Evolutionary conservation across 2,113 vertebrate species (phyloP).

Genomic region (Salvator merianae): DNA sequence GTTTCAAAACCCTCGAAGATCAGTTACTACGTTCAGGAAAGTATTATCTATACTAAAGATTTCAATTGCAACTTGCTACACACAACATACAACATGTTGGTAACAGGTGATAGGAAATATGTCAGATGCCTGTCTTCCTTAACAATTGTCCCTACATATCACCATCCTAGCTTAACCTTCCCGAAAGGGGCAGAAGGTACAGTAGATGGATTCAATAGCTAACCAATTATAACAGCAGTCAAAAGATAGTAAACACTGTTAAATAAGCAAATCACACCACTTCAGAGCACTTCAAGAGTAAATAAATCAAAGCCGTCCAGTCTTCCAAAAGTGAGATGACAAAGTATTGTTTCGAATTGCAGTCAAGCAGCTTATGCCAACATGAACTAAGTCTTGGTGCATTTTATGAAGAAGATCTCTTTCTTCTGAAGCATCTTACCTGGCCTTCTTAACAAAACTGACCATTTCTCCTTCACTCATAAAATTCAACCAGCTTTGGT

Average conservation of each 20-base stretch:
- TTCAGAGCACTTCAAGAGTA: not conserved
- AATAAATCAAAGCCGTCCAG: not conserved
- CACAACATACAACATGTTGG: not conserved
- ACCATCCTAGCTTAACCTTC: not conserved
- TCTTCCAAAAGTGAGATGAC: not conserved
- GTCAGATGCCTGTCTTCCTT: not conserved
- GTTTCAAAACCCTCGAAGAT: not conserved
- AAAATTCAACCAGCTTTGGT: not conserved
- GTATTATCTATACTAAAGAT: too few species aligned
- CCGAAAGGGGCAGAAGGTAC: not conserved
- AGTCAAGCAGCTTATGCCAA: too few species aligned
- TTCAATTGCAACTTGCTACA: too few species aligned
- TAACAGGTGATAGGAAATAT: not conserved
- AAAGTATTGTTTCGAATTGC: not conserved
- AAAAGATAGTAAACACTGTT: not conserved
- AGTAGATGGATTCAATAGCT: not conserved
- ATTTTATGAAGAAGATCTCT: too few species aligned
- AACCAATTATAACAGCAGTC: not conserved
- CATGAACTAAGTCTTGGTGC: too few species aligned
- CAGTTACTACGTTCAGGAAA: not conserved
- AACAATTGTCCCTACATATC: not conserved
- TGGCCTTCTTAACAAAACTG: not conserved
- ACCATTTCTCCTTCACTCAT: not conserved
- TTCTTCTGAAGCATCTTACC: too few species aligned
- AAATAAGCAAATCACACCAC: not conserved